Evolutionary conservation across 2,113 vertebrate species (phyloP).

Genomic region (Actenoides hombroni): DNA sequence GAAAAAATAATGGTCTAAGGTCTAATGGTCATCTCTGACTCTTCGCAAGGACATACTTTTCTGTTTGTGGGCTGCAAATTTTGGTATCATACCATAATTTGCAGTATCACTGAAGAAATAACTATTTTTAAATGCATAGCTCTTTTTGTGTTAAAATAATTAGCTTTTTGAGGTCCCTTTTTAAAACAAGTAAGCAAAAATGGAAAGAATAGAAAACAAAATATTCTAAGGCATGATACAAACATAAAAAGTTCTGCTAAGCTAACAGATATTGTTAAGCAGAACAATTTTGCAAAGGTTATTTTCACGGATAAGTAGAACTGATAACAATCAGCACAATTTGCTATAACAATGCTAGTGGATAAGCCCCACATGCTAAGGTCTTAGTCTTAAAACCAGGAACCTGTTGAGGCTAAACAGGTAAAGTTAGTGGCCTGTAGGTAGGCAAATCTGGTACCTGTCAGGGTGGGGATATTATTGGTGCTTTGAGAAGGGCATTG

Average conservation of each 20-base stretch:
- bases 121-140: not conserved
- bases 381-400: not conserved
- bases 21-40: not conserved
- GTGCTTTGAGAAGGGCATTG: not conserved
- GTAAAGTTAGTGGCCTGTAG: not conserved
- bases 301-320: not conserved
- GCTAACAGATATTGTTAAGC: not conserved
- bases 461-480: not conserved
- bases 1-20: not conserved
- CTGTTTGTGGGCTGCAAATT: not conserved
- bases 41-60: not conserved
- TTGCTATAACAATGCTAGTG: not conserved
- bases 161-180: not conserved
- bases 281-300: not conserved
- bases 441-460: not conserved
- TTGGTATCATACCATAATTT: not conserved
- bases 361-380: not conserved
- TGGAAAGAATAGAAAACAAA: not conserved
- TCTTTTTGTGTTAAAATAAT: not conserved
- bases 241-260: not conserved
- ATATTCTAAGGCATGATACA: not conserved
- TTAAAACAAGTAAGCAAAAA: not conserved
- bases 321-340: not conserved
- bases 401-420: not conserved
- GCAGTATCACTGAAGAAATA: not conserved